Conservation (phyloP, 2,888 invertebrate species). For the Drosophila atroscutellata region DNA sequence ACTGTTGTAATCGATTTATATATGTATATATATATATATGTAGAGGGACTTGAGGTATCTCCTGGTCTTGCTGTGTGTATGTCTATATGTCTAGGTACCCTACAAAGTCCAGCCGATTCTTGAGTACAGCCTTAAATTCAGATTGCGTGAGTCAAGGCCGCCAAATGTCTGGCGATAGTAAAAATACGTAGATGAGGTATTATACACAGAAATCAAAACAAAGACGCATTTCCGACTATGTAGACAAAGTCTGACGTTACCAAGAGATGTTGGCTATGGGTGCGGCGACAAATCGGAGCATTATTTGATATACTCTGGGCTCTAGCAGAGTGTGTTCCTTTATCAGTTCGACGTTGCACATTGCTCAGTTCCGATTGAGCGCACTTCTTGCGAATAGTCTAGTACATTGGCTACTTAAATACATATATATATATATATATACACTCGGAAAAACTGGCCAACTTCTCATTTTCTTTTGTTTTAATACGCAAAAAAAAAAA, state of each 20-base stretch:
- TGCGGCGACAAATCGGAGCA: conserved; percentile 12
- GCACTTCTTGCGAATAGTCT: conserved; percentile 8
- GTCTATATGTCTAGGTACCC: background rate
- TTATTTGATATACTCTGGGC: conserved; percentile 10
- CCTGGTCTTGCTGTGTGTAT: no score
- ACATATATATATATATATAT: no score
- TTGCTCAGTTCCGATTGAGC: conserved; percentile 35
- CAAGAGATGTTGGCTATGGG: background rate
- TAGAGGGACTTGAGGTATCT: no score
- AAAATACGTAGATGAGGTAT: background rate
- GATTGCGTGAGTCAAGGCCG: background rate
- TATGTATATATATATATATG: background rate
- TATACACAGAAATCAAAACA: background rate
- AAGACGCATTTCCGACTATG: conserved; percentile 2
- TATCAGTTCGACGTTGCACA: conserved; percentile 46
- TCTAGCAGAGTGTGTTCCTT: conserved; percentile 23
- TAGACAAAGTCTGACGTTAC: background rate
- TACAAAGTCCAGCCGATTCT: background rate
- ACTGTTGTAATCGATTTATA: background rate
- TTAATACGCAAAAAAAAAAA: background rate
- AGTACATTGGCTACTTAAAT: conserved; percentile 1
- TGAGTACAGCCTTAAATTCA: background rate
- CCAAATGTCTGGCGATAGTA: background rate
- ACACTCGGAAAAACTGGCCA: background rate
- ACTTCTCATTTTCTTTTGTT: background rate